Evolutionary conservation across 2,797 vertebrate species (phyloP).

Genomic region (Petrocephalus sullivani): DNA sequence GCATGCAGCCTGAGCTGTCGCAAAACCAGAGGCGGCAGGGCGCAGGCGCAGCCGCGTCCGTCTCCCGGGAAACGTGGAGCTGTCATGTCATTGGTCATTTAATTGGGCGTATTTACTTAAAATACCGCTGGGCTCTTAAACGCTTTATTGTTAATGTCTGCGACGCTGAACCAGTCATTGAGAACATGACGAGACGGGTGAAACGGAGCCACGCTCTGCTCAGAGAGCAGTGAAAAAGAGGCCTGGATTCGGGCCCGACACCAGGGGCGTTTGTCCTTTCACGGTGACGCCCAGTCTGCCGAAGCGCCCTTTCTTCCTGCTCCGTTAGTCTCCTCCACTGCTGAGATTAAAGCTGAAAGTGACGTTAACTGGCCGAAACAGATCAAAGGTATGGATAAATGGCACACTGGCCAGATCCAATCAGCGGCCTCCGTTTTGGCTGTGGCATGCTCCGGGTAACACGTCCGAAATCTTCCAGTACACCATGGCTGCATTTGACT

Average conservation of each 20-base stretch:
- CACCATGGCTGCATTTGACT: background rate
- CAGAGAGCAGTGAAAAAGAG: background rate
- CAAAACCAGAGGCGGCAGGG: background rate
- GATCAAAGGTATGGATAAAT: slow-evolving; percentile 20
- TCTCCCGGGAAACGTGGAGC: background rate
- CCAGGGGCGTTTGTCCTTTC: background rate
- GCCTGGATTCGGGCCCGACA: background rate
- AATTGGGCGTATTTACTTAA: background rate
- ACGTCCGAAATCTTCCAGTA: background rate
- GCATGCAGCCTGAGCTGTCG: slow-evolving; percentile 39
- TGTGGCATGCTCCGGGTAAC: background rate
- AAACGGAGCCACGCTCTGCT: background rate
- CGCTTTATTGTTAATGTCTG: background rate
- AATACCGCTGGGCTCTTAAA: background rate
- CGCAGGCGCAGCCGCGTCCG: background rate
- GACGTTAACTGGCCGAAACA: background rate
- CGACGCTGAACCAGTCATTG: background rate
- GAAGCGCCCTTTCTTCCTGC: background rate
- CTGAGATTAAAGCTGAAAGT: slow-evolving; percentile 12
- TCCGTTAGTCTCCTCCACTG: background rate
- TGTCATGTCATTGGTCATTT: background rate
- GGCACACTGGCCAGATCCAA: background rate
- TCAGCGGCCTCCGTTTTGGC: background rate
- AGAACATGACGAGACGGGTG: background rate
- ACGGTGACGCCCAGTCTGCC: background rate